A percentile compares a stretch with the other conserved stretches of the same genome.
Conservation (phyloP, 2,888 invertebrate genomes). For the Pardosa pseudoannulata region DNA sequence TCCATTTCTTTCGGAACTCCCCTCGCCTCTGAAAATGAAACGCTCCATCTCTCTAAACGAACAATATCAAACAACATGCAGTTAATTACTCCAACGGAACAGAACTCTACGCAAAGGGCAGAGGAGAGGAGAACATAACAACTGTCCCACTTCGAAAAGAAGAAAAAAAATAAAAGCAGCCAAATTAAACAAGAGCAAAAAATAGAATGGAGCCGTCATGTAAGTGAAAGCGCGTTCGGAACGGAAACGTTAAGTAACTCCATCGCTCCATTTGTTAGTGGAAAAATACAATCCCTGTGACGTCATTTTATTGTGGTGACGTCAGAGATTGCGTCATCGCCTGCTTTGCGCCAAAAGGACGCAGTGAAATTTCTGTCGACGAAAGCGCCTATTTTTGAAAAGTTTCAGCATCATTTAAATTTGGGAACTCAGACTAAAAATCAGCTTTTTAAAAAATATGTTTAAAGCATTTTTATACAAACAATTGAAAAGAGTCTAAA, state of each 20-base stretch:
- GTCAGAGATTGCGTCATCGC: constrained; percentile 33
- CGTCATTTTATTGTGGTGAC: constrained; percentile 44
- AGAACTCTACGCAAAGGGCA: constrained; percentile 18
- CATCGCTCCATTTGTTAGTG: constrained; percentile 32
- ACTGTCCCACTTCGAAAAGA: constrained; percentile 34
- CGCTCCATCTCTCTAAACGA: constrained; percentile 23
- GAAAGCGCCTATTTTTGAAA: background rate
- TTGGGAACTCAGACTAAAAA: too few relatives aligned
- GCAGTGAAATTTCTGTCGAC: background rate
- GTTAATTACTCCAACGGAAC: constrained; percentile 47
- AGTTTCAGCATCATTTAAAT: too few relatives aligned
- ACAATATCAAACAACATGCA: constrained; percentile 28
- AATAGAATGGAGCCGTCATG: constrained; percentile 41
- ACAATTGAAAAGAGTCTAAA: too few relatives aligned
- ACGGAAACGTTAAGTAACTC: constrained; percentile 26
- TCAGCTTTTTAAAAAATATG: too few relatives aligned
- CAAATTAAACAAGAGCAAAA: constrained; percentile 21
- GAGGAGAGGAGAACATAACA: background rate
- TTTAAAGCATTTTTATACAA: too few relatives aligned
- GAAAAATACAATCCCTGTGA: constrained; percentile 26
- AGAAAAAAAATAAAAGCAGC: constrained; percentile 18
- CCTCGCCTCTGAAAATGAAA: constrained; percentile 26
- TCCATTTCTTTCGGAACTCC: background rate
- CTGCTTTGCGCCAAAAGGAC: constrained; percentile 10
- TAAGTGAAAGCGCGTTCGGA: constrained; percentile 30